Conservation (phyloP, 2,888 invertebrate species). For the Drosophila hawaiiensis region DNA sequence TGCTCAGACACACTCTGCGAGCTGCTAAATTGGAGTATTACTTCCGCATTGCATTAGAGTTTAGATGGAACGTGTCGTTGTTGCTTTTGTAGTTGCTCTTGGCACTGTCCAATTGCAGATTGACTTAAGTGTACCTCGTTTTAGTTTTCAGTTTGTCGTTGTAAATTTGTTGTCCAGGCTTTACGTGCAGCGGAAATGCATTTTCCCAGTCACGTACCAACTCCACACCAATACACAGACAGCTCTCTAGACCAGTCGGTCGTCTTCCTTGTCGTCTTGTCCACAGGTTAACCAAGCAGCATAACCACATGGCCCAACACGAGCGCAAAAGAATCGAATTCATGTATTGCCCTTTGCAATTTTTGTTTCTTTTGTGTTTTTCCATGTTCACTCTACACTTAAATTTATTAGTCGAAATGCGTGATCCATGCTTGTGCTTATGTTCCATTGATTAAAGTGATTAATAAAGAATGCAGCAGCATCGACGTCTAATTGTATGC, state of each 20-base stretch:
- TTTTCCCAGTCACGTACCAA: conserved; percentile 75
- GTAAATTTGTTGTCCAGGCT: conserved; percentile 59
- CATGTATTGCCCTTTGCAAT: conserved; percentile 32
- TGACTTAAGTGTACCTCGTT: conserved; percentile 79
- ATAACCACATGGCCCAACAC: conserved; percentile 49
- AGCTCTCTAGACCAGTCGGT: conserved; percentile 27
- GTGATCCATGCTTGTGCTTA: conserved; percentile 65
- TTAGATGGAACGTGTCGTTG: conserved; percentile 47
- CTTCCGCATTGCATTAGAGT: conserved; percentile 77
- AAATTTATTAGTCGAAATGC: conserved; percentile 73
- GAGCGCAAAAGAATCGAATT: conserved; percentile 50
- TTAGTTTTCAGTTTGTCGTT: conserved; percentile 72
- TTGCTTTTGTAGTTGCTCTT: conserved; percentile 21
- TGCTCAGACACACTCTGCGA: conserved; percentile 25
- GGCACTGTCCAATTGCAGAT: conserved; percentile 68
- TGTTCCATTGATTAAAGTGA: conserved; percentile 66
- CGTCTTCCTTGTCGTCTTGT: conserved; percentile 30
- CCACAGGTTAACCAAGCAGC: conserved; percentile 55
- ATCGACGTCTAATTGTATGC: conserved; percentile 60
- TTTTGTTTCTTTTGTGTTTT: conserved; percentile 38
- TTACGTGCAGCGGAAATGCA: conserved; percentile 79
- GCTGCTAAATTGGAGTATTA: conserved; percentile 73
- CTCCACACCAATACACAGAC: conserved; percentile 52
- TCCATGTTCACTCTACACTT: conserved; percentile 40
- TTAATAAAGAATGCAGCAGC: conserved; percentile 69